Base-by-base conservation (phyloP, 2,888 invertebrate species). In the Parnassius glacialis region DNA sequence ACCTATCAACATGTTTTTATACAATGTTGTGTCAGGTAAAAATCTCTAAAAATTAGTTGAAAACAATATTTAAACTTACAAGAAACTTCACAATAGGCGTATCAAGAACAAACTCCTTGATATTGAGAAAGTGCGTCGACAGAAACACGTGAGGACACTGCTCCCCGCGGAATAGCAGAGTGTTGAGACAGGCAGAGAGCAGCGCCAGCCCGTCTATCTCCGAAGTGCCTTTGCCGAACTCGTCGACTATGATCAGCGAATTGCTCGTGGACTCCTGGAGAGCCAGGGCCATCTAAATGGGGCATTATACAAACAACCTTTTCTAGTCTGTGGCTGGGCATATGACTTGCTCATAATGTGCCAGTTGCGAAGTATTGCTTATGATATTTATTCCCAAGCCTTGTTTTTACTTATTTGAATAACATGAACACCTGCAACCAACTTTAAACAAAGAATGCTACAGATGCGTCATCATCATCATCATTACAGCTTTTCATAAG, bases 221-320 rank as follows among this genome's bases (percentile, higher is more conserved):
- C 1, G 93, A 86, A 1, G 98, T 97, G 64, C 97, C 97, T 80
- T 95, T 95, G 3, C 97, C 98, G 88, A 98, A 97, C 88, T 98
- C 98, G 84, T 98, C 98, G 47, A 98, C 91, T 43, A 98, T 88
- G 0, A 98, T 91, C 3, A 98, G 84, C 0, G 97, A 96, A 65
- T 90, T 86, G 0, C 90, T 79, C 0, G 93, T 93, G 0, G 95
- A 93, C 69, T 93, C 93, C 68, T 93, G 92, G 2, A 97, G 81
- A 3, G 96, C 95, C 16, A 94, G 85, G 2, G 96, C 92, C 90
- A 96, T 94, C 96, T 97, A 73, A 52, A 41, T 16, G 44, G 10
- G 9, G 7, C 34, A 34, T 34, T 3, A 34, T 7, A 34, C 3
- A 34, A 34, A 7, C 34, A 34, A 34, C 7, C 34, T 34, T 34